These are phyloP conservation scores for Brenthis hecate DNA, from an alignment of 2,888 invertebrate species.

Conservation along the genomic window DNA sequence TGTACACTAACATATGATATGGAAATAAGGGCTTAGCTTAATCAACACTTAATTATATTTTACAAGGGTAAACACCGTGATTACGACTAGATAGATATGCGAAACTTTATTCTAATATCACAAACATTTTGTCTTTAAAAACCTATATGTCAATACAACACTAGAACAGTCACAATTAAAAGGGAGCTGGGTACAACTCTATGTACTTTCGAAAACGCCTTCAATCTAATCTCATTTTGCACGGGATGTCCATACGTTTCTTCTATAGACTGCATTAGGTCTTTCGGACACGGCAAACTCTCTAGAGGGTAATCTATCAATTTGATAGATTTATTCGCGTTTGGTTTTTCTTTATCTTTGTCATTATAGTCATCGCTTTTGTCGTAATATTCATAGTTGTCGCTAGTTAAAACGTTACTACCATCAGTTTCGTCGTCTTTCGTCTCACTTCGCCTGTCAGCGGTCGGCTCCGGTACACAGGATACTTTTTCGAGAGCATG, in stretches of 20 bases:
- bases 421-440: conserved; percentile 54
- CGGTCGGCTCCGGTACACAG: conserved; percentile 83
- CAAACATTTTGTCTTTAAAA: conserved; percentile 57
- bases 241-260: conserved; percentile 73
- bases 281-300: conserved; percentile 74
- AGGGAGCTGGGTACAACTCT: conserved; percentile 54
- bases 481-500: conserved; percentile 87
- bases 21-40: conserved; percentile 39
- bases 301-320: conserved; percentile 70
- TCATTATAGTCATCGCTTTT: conserved; percentile 65
- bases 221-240: conserved; percentile 75
- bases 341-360: conserved; percentile 53
- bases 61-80: conserved; percentile 37
- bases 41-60: conserved; percentile 39
- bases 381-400: conserved; percentile 72
- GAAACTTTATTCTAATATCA: conserved; percentile 73
- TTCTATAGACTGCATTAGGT: conserved; percentile 70
- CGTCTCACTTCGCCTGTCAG: conserved; percentile 59
- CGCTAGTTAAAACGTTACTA: conserved; percentile 60
- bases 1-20: conserved; percentile 22
- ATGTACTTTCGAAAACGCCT: conserved; percentile 64
- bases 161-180: conserved; percentile 49
- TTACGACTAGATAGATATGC: conserved; percentile 53
- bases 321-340: conserved; percentile 60
- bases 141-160: conserved; percentile 47